Conservation (phyloP, 2,888 invertebrate species). For the Athalia cordata region DNA sequence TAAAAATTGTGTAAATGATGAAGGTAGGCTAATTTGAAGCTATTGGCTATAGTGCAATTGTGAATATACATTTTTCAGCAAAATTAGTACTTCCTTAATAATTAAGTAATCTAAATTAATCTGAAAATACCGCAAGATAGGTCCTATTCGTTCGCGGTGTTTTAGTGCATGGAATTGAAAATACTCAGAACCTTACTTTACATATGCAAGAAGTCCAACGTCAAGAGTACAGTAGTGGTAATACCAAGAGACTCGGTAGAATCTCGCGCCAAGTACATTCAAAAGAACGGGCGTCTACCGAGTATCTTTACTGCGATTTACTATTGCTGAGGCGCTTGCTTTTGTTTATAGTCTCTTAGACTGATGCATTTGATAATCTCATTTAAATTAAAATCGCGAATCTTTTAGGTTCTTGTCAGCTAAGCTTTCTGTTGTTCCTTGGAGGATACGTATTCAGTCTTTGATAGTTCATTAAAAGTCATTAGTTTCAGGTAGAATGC, state of each 20-base stretch:
- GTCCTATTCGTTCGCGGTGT: neutral
- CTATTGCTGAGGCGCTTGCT: constrained; percentile 7
- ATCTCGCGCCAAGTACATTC: no score
- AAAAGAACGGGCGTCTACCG: no score
- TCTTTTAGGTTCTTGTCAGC: constrained; percentile 39
- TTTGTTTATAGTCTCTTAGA: constrained; percentile 41
- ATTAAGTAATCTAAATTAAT: neutral
- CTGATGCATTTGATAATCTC: constrained; percentile 29
- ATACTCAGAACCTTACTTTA: neutral
- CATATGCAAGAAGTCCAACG: constrained; percentile 13
- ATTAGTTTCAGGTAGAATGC: constrained; percentile 22
- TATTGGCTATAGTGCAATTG: neutral
- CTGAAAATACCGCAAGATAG: neutral
- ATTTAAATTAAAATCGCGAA: constrained; percentile 16
- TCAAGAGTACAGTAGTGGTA: constrained; percentile 2
- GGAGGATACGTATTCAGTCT: constrained; percentile 37
- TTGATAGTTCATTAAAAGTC: constrained; percentile 24
- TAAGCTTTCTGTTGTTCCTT: constrained; percentile 23
- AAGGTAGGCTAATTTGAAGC: neutral
- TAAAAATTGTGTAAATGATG: neutral
- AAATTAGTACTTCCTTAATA: neutral
- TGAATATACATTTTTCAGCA: neutral
- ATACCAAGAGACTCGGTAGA: neutral
- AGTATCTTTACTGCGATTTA: neutral
- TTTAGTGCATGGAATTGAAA: neutral